Base-by-base conservation (phyloP, 2,113 vertebrate genomes). In the Neopipo cinnamomea region DNA sequence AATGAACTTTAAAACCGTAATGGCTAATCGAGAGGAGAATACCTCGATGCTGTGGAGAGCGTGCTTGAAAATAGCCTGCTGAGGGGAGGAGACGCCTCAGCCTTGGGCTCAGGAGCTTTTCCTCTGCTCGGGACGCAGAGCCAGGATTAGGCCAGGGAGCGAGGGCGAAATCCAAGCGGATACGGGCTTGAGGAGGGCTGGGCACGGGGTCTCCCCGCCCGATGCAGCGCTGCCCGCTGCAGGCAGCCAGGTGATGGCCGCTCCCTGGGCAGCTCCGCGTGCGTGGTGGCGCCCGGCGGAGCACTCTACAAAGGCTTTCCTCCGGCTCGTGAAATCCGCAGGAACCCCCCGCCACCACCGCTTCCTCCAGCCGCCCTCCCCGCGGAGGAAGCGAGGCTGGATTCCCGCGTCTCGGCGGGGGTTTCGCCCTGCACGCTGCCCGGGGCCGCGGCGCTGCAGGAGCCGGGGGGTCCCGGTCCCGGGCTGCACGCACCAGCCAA, bases 1-100 rank as follows among this genome's bases (percentile, higher is more conserved):
- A 96, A 93, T 91, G 91, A 95, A 96, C 95, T 95, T 96, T 95
- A 93, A 96, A 96, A 95, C 88, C 68, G 56, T 88, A 88, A 94
- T 90, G 83, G 76, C 88, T 94, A 94, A 94, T 91, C 81, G 93
- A 84, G 90, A 93, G 77, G 74, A 95, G 96, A 95, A 91, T 74
- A 89, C 88, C 80, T 78, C 91, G 47, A 25, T 58, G 75, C 41
- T 11, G 59, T 73, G 63, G 49, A 77, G 37, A 94, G 11, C 35
- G 23, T 46, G 71, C 70, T 82, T 65, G 31, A 46, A 88, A 90
- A 89, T 12, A 75, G 44, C 42, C 11, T 28, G 22, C 44, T 68
- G 21, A 23, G 31, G 52, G 22, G 25, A 56, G 6, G 71, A 61
- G 46, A n/a, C 18, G 46, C 52, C 75, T 66, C 30, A 61, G 42